phyloP scores from a whole-genome alignment of 2,113 vertebrate species.

The Anguilla rostrata region DNA sequence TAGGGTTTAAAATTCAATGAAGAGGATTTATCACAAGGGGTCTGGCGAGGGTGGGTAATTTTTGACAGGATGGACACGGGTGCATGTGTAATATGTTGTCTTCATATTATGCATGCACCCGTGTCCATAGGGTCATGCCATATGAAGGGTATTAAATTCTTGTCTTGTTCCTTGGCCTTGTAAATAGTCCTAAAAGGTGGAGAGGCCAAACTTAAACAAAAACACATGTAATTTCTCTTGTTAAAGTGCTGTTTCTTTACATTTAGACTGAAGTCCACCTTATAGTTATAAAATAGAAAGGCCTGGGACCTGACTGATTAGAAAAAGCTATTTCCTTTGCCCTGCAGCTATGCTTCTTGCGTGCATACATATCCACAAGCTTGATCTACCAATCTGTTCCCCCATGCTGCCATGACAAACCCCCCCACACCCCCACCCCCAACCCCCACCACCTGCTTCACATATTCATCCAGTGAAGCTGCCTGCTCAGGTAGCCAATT shows the following conservation, averaged over 20 bases:
- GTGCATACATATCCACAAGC: conserved; percentile 13
- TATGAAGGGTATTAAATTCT: neutral
- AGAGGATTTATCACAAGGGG: too few species aligned
- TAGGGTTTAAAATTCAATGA: too few species aligned
- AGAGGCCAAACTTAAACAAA: conserved; percentile 60
- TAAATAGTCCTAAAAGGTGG: conserved; percentile 33
- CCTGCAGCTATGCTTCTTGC: conserved; percentile 36
- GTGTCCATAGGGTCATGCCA: too few species aligned
- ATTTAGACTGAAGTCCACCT: conserved; percentile 51
- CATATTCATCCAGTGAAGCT: conserved; percentile 29
- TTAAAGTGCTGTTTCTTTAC: conserved; percentile 47
- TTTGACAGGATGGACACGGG: too few species aligned
- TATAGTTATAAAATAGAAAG: conserved; percentile 50
- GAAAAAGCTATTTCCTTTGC: conserved; percentile 54
- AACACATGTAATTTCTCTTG: conserved; percentile 57
- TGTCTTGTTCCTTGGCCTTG: neutral
- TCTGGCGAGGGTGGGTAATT: too few species aligned
- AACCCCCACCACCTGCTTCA: conserved; percentile 54
- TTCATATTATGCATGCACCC: too few species aligned
- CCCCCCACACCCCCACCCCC: conserved; percentile 23
- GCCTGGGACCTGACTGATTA: conserved; percentile 51
- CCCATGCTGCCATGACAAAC: neutral
- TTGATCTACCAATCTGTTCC: conserved; percentile 29
- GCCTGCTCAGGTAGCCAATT: conserved; percentile 4
- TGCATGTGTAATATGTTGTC: too few species aligned